phyloP scores from a whole-genome alignment of 2,113 vertebrate species.

The Abramis brama region DNA sequence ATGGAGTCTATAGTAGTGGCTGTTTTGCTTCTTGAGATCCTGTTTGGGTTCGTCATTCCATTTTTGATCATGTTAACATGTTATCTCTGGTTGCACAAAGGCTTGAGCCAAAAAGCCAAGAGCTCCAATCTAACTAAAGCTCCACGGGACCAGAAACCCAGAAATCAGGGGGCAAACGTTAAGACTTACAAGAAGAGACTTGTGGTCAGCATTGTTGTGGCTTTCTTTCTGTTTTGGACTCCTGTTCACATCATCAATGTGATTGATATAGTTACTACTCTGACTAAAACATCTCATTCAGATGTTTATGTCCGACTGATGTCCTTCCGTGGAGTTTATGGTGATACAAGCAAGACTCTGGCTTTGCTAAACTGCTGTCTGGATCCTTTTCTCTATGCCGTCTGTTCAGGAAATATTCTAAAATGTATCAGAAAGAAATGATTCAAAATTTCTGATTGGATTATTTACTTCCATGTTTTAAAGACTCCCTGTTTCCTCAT shows the following conservation, averaged over 20 bases:
- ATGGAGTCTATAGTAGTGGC: too few species aligned
- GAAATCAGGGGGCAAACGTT: neutral
- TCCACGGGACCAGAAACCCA: slow-evolving; percentile 14
- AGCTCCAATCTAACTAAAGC: neutral
- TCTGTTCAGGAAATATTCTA: slow-evolving; percentile 60
- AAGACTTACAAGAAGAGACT: slow-evolving; percentile 59
- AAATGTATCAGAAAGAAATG: neutral
- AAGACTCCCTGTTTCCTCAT: too few species aligned
- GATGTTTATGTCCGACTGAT: slow-evolving; percentile 43
- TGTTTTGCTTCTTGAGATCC: too few species aligned
- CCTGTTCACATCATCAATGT: slow-evolving; percentile 75
- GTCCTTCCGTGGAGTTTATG: slow-evolving; percentile 34
- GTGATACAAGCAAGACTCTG: slow-evolving; percentile 67
- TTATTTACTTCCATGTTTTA: too few species aligned
- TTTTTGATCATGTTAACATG: slow-evolving; percentile 55
- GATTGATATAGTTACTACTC: slow-evolving; percentile 59
- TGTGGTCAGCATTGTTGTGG: slow-evolving; percentile 67
- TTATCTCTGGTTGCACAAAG: slow-evolving; percentile 66
- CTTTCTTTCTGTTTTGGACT: slow-evolving; percentile 73
- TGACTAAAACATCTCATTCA: slow-evolving; percentile 34
- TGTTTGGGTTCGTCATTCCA: too few species aligned
- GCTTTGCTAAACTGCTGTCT: slow-evolving; percentile 73
- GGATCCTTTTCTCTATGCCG: slow-evolving; percentile 75
- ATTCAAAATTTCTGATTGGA: slow-evolving; percentile 12
- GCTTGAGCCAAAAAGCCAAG: slow-evolving; percentile 60